Conservation (phyloP, 2,797 vertebrate species). For the Ispidina picta region DNA sequence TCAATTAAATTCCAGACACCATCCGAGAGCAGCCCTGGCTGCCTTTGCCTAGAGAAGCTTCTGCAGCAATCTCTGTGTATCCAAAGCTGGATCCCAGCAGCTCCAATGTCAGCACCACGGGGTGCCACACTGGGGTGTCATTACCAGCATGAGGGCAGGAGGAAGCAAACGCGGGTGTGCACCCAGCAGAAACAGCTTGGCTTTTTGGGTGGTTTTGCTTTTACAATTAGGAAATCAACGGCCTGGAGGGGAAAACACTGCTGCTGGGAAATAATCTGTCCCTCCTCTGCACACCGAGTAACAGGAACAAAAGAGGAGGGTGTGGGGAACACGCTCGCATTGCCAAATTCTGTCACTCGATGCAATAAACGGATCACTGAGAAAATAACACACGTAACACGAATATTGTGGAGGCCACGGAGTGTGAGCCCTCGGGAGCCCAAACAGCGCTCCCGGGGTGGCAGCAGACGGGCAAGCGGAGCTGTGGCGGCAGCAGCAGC, state of each 20-base stretch:
- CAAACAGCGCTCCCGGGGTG: no score
- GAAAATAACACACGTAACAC: neutral
- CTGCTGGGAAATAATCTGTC: slow-evolving; percentile 4
- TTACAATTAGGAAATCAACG: neutral
- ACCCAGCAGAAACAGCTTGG: neutral
- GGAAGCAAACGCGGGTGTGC: neutral
- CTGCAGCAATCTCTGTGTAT: neutral
- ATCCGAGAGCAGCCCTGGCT: neutral
- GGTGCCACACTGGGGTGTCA: neutral
- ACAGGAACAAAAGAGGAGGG: neutral
- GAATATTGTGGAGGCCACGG: neutral
- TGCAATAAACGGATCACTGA: neutral
- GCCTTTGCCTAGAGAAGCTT: neutral
- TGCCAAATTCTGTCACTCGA: neutral
- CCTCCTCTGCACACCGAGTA: neutral
- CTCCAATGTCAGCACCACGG: neutral
- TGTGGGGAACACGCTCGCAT: neutral
- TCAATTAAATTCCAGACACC: neutral
- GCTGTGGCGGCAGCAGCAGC: no score
- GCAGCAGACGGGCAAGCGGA: no score
- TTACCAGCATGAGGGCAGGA: neutral
- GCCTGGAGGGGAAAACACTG: neutral
- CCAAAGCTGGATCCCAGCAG: neutral
- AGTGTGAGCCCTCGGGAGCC: neutral
- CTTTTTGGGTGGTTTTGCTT: neutral